Evolutionary conservation across 2,797 vertebrate genomes (phyloP).

Genomic region (Xiphophorus birchmanni): DNA sequence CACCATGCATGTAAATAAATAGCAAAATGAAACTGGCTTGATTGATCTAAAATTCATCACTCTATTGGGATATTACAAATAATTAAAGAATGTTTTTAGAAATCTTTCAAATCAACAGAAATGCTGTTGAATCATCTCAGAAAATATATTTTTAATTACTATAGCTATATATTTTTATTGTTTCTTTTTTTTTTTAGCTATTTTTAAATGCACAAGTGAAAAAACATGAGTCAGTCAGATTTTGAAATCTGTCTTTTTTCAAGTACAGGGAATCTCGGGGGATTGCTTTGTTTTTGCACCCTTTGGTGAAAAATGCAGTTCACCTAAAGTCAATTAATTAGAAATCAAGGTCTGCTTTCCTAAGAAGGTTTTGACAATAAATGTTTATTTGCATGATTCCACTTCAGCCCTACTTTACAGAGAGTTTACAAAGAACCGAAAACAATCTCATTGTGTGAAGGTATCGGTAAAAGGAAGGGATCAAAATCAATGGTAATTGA

Average conservation of each 20-base stretch:
- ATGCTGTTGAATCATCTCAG: not conserved
- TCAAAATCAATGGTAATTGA: not conserved
- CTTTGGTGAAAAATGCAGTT: not conserved
- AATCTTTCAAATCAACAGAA: not conserved
- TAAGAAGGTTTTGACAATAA: not conserved
- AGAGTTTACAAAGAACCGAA: not conserved
- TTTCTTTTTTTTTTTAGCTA: not conserved
- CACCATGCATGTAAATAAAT: not conserved
- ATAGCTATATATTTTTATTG: not conserved
- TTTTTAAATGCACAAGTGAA: not conserved
- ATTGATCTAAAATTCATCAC: not conserved
- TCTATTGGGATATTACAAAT: not conserved
- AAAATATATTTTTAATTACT: not conserved
- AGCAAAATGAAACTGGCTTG: not conserved
- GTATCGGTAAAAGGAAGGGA: not conserved
- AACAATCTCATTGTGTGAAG: not conserved
- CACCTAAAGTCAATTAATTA: not conserved
- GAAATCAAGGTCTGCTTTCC: not conserved
- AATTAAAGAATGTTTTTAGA: too few relatives aligned
- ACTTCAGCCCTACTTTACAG: not conserved
- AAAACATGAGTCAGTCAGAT: not conserved
- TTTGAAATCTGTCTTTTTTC: not conserved
- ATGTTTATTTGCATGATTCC: not conserved
- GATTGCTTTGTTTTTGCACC: not conserved
- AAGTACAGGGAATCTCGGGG: not conserved